Conservation (phyloP, 2,113 vertebrate genomes). For the Rhynchopsitta pachyrhyncha region DNA sequence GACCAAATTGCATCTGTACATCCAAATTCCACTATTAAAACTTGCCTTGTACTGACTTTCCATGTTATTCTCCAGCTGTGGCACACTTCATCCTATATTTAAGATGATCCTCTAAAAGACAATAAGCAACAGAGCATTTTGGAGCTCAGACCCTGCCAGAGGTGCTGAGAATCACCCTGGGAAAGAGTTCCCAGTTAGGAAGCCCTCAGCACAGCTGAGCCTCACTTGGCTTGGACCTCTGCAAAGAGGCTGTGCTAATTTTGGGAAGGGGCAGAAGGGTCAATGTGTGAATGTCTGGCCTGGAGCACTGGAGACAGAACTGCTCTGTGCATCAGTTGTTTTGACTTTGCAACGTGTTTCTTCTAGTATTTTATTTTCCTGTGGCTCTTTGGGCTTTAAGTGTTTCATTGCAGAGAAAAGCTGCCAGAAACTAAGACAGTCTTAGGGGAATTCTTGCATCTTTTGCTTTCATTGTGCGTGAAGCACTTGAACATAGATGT, state of each 20-base stretch:
- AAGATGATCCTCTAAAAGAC: background rate
- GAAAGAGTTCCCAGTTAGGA: slow-evolving; percentile 41
- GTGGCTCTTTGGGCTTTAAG: slow-evolving; percentile 6
- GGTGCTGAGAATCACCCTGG: slow-evolving; percentile 38
- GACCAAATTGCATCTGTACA: background rate
- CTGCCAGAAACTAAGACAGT: background rate
- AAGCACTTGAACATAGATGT: background rate
- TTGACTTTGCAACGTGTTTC: background rate
- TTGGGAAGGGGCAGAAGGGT: slow-evolving; percentile 39
- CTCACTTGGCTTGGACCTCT: slow-evolving; percentile 1
- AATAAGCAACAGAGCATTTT: background rate
- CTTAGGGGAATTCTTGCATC: background rate
- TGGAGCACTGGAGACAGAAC: slow-evolving; percentile 9
- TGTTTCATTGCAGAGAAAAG: background rate
- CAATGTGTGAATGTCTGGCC: slow-evolving; percentile 24
- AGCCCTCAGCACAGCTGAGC: slow-evolving; percentile 40
- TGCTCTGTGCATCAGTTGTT: slow-evolving; percentile 2
- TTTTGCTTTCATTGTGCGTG: background rate
- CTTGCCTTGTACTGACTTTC: background rate
- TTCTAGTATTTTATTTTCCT: background rate
- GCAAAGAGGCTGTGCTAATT: slow-evolving; percentile 34
- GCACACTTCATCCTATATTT: background rate
- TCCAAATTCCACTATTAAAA: background rate
- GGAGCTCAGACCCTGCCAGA: background rate
- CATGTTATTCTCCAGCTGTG: background rate